Evolutionary conservation across 2,797 vertebrate species (phyloP), one percentile per base, ranked within the genome.

Genomic region (Danionella dracula): DNA sequence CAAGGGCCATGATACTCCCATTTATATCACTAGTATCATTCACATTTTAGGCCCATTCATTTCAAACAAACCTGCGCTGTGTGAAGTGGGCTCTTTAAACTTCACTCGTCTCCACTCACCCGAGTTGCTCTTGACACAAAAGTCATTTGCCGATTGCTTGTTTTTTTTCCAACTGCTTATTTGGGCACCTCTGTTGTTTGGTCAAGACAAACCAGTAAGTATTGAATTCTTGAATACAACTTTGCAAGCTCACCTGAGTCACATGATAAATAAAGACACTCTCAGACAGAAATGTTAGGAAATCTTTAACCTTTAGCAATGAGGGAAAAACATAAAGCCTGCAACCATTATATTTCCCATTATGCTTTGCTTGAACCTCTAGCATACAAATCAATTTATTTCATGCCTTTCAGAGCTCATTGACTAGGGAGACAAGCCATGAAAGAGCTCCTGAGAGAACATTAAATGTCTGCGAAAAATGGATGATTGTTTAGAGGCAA

Each of bases 91-190:
- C 40, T 55, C 37, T 57, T 77, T 64, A 49, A 72, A 77, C 57
- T 55, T 61, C 66, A 66, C 68, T 57, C 54, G 60, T 58, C 60
- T 62, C 23, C 21, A 8, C 27, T 51, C 66, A 66, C 60, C 65
- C 62, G 61, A 73, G 42, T 67, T 46, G 67, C 53, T 50, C 53
- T 73, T 45, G 41, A 71, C 63, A 50, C 54, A 40, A 70, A 73
- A 63, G 58, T 70, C 66, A 73, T 49, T 57, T 71, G 59, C 48
- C 59, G 68, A 70, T 75, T 60, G 71, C 70, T 71, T 57, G 75
- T 70, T 2, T 17, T 46, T 70, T 5, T 23, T 48, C 34, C 64
- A 66, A 66, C 48, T 72, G 66, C 62, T 66, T 64, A 55, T 58
- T 63, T 44, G 65, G 60, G 57, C 54, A 44, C 7, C 20, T 37